phyloP scores from a whole-genome alignment of 2,113 vertebrate genomes.

The Girardinichthys multiradiatus region DNA sequence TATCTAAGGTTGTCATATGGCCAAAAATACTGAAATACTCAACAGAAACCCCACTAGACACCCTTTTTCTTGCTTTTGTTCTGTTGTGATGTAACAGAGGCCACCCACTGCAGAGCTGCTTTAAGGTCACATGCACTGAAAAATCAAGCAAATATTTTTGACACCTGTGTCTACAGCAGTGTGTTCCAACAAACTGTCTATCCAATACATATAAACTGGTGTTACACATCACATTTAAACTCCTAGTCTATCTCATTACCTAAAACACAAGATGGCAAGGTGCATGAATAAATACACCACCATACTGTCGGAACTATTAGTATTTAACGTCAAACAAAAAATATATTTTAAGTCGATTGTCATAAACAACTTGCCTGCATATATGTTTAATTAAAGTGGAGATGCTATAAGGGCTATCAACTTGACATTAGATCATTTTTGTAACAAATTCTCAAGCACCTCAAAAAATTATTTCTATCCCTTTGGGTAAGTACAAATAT shows the following conservation, averaged over 20 bases:
- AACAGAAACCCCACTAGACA: not conserved
- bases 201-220: not conserved
- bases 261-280: not conserved
- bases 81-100: not conserved
- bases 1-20: no score
- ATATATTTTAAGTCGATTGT: not conserved
- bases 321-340: not conserved
- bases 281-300: not conserved
- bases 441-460: not conserved
- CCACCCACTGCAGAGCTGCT: not conserved
- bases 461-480: not conserved
- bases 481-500: not conserved
- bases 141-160: not conserved
- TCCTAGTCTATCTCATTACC: not conserved
- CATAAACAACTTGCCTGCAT: not conserved
- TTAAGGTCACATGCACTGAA: not conserved
- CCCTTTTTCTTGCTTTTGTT: not conserved
- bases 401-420: not conserved
- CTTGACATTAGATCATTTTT: not conserved
- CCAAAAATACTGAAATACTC: not conserved
- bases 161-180: not conserved
- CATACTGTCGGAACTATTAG: not conserved
- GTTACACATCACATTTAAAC: not conserved
- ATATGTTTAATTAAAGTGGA: not conserved
- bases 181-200: not conserved